Base-by-base conservation (phyloP, 2,888 invertebrate genomes). In the Mactromeris polynyma region DNA sequence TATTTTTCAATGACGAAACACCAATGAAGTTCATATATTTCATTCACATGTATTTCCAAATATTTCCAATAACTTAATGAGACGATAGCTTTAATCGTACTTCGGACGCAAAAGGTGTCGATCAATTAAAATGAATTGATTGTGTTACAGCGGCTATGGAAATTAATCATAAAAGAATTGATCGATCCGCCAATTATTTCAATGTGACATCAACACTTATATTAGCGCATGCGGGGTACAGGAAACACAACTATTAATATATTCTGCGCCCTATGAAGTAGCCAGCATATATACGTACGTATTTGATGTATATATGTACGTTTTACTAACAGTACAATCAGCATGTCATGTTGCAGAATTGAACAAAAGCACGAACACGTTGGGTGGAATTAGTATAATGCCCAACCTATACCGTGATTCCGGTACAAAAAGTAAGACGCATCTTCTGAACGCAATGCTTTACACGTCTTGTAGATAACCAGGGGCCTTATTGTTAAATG, bases 111-210 rank as follows among this genome's bases (percentile, higher is more conserved):
- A 17, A 36, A 73, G 73, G 73, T 36, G 31, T 33, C 26, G 73
- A 73, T 73, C 73, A 73, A 73, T 73, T 73, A 73, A 73, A 73
- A 73, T 73, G 31, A 33, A 73, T 73, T 58, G 58, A 58, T 73
- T 73, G 33, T 73, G 73, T 73, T 73, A 73, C 73, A 26, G 73
- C 31, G 73, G 73, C 36, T 73, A 73, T 73, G 73, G 73, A 73
- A 36, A 73, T 73, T 73, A 73, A 73, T 73, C 33, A 73, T 73
- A 73, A 73, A 73, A 73, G 36, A 19, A 73, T 73, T 73, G 73
- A 73, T 73, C 73, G 31, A 73, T 36, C 73, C 19, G 73, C 19
- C 73, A 73, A 73, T 73, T 73, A 73, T 73, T 36, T 33, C 36
- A 33, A 36, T 14, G 31, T 73, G 73, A 33, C 73, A 73, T 33